Conservation (phyloP, 2,888 invertebrate genomes). For the Synergus itoensis region DNA sequence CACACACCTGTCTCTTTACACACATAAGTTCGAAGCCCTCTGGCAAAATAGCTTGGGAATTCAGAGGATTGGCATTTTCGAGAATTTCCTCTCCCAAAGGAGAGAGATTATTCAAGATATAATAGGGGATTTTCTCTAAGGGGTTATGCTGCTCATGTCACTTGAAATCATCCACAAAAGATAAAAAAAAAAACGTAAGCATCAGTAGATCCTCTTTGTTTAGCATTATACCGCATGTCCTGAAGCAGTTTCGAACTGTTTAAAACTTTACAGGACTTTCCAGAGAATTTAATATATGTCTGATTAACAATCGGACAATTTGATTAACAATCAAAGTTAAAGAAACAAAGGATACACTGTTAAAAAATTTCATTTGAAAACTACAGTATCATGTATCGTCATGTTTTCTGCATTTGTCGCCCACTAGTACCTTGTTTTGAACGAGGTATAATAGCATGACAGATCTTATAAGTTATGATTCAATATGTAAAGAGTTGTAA, state of each 20-base stretch:
- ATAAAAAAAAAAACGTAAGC: neutral
- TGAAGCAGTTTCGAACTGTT: no score
- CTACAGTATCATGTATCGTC: neutral
- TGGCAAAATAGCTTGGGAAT: slow-evolving; percentile 49
- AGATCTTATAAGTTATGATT: slow-evolving; percentile 1
- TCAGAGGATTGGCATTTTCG: slow-evolving; percentile 45
- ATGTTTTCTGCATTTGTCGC: slow-evolving; percentile 25
- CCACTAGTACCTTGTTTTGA: neutral
- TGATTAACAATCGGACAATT: no score
- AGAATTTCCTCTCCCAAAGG: slow-evolving; percentile 49
- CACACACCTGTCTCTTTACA: slow-evolving; percentile 33
- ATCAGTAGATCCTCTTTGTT: neutral
- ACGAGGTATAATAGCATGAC: neutral
- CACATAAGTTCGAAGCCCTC: slow-evolving; percentile 42
- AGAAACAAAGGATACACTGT: neutral
- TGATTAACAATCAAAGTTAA: slow-evolving; percentile 6
- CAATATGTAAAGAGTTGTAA: neutral
- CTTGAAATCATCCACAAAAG: neutral
- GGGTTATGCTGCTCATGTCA: neutral
- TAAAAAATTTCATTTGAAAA: no score
- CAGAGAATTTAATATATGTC: neutral
- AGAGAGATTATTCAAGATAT: slow-evolving; percentile 50
- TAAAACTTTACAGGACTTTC: neutral
- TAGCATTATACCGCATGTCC: neutral
- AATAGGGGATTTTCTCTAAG: slow-evolving; percentile 36